A percentile compares a stretch with the other conserved stretches of the same genome.
These are phyloP conservation scores for Carposina sasakii DNA, from an alignment of 1,140 invertebrate genomes.

Conservation along the genomic window DNA sequence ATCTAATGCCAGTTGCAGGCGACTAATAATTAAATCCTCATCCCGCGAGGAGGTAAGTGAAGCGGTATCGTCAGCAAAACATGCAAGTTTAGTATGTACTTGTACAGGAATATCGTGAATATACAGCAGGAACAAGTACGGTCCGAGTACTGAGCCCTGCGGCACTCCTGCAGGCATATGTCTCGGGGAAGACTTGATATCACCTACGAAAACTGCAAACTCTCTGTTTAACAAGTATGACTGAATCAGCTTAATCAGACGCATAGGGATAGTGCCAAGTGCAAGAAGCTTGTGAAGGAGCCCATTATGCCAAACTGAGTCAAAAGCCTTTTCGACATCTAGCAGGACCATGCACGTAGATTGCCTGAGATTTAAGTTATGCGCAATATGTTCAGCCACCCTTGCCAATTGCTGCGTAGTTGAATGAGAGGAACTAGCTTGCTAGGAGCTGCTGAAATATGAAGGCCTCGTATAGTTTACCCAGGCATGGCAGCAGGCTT, in stretches of 20 bases:
- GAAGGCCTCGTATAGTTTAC: neutral
- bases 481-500: slow-evolving; percentile 3
- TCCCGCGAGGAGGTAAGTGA: neutral
- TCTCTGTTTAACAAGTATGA: neutral
- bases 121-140: neutral
- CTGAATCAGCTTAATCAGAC: too few species aligned
- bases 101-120: neutral
- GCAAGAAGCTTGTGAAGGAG: neutral
- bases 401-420: neutral
- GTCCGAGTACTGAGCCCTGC: slow-evolving; percentile 11
- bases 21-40: neutral
- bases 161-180: slow-evolving; percentile 8
- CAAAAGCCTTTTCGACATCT: slow-evolving; percentile 2
- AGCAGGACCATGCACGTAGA: neutral
- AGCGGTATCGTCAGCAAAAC: slow-evolving; percentile 1
- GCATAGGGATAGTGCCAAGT: neutral
- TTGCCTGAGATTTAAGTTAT: neutral
- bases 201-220: neutral
- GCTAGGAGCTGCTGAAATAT: neutral
- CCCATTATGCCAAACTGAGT: neutral
- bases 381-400: neutral
- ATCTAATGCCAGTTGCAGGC: neutral
- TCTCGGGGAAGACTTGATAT: neutral
- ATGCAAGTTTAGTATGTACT: neutral
- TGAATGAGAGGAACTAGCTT: neutral